Evolutionary conservation across 1,140 invertebrate species (phyloP).

Genomic region (Vanessa atalanta): DNA sequence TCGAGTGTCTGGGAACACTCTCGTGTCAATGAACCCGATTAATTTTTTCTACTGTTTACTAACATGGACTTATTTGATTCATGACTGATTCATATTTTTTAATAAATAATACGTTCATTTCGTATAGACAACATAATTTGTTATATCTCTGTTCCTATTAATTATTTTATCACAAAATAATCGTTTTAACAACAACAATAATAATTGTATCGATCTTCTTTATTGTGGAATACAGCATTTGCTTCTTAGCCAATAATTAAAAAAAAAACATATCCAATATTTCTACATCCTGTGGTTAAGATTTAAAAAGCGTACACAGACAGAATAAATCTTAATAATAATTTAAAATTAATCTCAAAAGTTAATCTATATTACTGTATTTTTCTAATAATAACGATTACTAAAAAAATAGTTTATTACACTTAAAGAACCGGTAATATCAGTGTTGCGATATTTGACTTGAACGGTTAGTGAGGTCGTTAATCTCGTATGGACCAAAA

Average conservation of each 20-base stretch:
- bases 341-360: constrained; percentile 24
- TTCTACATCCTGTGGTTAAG: too few species aligned
- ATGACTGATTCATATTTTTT: constrained; percentile 11
- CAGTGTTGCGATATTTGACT: constrained; percentile 51
- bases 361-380: constrained; percentile 14
- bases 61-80: constrained; percentile 50
- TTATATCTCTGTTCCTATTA: neutral
- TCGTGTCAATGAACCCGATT: constrained; percentile 58
- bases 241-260: too few species aligned
- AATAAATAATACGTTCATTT: neutral
- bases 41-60: constrained; percentile 61
- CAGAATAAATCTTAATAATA: neutral
- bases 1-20: constrained; percentile 74
- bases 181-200: too few species aligned
- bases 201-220: too few species aligned
- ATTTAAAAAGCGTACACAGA: neutral
- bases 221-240: too few species aligned
- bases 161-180: neutral
- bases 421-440: constrained; percentile 47
- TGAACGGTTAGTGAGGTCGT: constrained; percentile 53
- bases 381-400: constrained; percentile 13
- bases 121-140: neutral
- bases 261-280: too few species aligned
- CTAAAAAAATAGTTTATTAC: constrained; percentile 49
- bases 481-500: constrained; percentile 56